phyloP scores from a whole-genome alignment of 2,888 invertebrate species.

The Cheilosia grossa region DNA sequence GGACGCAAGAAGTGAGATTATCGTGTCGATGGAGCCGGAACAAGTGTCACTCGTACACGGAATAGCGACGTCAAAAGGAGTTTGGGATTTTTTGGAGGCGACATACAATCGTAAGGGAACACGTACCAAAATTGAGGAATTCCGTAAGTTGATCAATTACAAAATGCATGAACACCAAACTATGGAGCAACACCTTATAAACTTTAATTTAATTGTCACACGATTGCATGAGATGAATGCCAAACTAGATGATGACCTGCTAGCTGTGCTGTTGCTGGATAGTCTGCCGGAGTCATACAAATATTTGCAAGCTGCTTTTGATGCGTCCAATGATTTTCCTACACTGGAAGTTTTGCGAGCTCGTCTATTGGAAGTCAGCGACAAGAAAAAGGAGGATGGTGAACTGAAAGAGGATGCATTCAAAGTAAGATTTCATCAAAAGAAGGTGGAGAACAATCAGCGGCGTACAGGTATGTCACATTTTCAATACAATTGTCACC shows the following conservation, averaged over 20 bases:
- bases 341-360: conserved; percentile 18
- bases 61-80: conserved; percentile 43
- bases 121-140: conserved; percentile 45
- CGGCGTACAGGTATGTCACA: conserved; percentile 17
- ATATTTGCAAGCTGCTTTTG: conserved; percentile 58
- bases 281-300: conserved; percentile 35
- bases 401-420: conserved; percentile 10
- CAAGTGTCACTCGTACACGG: conserved; percentile 39
- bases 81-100: conserved; percentile 45
- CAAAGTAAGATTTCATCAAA: not conserved
- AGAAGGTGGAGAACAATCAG: not conserved
- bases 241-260: conserved; percentile 27
- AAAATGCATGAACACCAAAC: conserved; percentile 33
- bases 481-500: conserved; percentile 12
- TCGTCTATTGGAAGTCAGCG: conserved; percentile 10
- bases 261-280: conserved; percentile 35
- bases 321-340: conserved; percentile 48
- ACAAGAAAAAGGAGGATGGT: conserved; percentile 20
- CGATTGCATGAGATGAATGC: conserved; percentile 38
- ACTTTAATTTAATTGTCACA: conserved; percentile 41
- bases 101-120: conserved; percentile 56
- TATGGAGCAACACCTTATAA: conserved; percentile 42
- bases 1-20: conserved; percentile 27
- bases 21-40: conserved; percentile 26
- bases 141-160: conserved; percentile 57